Percentiles rank a stretch among this genome's conserved stretches.
Evolutionary conservation across 2,888 invertebrate species (phyloP).

Genomic region (Lucinisca nassula): DNA sequence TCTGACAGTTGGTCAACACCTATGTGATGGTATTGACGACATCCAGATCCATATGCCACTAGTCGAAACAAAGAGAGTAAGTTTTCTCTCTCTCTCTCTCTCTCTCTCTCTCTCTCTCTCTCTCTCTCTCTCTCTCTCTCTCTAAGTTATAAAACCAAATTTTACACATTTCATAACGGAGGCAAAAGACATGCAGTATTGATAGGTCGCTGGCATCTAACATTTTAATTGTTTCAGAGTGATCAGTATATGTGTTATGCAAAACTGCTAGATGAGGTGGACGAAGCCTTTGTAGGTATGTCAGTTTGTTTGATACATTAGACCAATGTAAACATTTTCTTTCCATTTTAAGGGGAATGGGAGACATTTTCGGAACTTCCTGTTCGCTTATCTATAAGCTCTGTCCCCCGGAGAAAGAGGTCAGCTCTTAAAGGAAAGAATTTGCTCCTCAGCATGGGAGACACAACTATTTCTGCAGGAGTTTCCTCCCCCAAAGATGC

Average conservation of each 20-base stretch:
- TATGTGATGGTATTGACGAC: background rate
- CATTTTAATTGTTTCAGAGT: background rate
- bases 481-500: too few relatives aligned
- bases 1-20: background rate
- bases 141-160: background rate
- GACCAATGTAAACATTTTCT: too few relatives aligned
- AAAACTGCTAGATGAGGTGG: slow-evolving; percentile 20
- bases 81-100: background rate
- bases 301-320: too few relatives aligned
- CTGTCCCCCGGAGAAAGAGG: too few relatives aligned
- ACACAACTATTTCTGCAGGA: too few relatives aligned
- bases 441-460: too few relatives aligned
- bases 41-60: background rate
- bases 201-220: background rate
- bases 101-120: background rate
- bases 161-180: background rate
- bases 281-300: slow-evolving; percentile 38
- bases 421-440: too few relatives aligned
- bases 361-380: too few relatives aligned
- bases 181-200: background rate
- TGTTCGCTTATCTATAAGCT: too few relatives aligned
- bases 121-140: background rate
- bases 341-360: too few relatives aligned
- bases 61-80: background rate
- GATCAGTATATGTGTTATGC: slow-evolving; percentile 36